phyloP scores from a whole-genome alignment of 2,888 invertebrate genomes.

The Drosophila kokeensis region DNA sequence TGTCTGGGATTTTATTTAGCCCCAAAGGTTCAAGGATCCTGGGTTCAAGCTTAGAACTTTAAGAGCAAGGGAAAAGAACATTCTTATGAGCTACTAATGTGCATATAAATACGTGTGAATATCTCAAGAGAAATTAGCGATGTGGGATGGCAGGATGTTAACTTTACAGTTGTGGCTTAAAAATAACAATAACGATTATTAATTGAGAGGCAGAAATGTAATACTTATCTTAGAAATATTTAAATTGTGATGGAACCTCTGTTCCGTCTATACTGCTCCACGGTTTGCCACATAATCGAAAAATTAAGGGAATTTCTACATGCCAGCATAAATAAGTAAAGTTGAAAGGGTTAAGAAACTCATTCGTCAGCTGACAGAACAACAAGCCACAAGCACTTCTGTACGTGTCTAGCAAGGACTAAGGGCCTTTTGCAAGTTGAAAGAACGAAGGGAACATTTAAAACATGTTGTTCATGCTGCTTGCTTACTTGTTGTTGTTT shows the following conservation, averaged over 20 bases:
- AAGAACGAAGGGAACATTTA: conserved; percentile 26
- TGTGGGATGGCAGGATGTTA: not conserved
- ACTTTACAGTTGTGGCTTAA: not conserved
- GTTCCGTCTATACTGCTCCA: not conserved
- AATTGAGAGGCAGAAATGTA: not conserved
- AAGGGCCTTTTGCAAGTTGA: conserved; percentile 29
- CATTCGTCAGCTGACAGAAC: conserved; percentile 58
- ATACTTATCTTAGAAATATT: not conserved
- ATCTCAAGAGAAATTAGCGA: not conserved
- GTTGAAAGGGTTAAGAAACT: conserved; percentile 52
- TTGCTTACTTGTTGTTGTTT: conserved; percentile 31
- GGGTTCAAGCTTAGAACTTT: conserved; percentile 53
- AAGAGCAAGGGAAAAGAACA: not conserved
- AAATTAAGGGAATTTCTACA: conserved; percentile 31
- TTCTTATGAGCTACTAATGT: not conserved
- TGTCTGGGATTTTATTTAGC: conserved; percentile 11
- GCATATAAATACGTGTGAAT: not conserved
- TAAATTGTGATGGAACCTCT: not conserved
- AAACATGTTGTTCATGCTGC: conserved; percentile 39
- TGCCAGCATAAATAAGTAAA: conserved; percentile 33
- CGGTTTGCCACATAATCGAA: conserved; percentile 28
- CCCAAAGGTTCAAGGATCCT: conserved; percentile 57
- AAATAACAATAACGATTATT: not conserved
- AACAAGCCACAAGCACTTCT: conserved; percentile 39
- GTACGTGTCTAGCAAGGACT: conserved; percentile 29